phyloP scores from a whole-genome alignment of 2,797 vertebrate species.

The Pseudopleuronectes americanus region DNA sequence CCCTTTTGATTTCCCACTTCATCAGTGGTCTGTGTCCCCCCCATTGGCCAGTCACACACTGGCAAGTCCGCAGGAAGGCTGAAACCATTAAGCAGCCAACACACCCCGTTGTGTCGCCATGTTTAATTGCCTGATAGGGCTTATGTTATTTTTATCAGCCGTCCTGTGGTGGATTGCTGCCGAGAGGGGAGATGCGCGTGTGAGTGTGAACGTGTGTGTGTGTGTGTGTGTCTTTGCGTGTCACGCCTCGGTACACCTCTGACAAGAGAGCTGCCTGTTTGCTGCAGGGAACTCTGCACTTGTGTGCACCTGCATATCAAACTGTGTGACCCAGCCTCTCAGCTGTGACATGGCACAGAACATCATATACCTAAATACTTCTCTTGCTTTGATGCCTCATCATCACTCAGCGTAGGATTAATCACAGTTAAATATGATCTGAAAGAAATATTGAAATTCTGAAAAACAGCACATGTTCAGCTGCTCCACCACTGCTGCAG shows the following conservation, averaged over 20 bases:
- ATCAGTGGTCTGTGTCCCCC: constrained; percentile 53
- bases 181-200: constrained; percentile 31
- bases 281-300: constrained; percentile 69
- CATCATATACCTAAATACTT: constrained; percentile 52
- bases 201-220: constrained; percentile 33
- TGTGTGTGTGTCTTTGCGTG: constrained; percentile 61
- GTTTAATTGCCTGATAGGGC: constrained; percentile 82
- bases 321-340: constrained; percentile 67
- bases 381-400: constrained; percentile 41
- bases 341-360: constrained; percentile 62
- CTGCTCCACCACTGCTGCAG: constrained; percentile 7
- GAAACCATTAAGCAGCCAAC: constrained; percentile 70
- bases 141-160: constrained; percentile 82
- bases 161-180: constrained; percentile 67
- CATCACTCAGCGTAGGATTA: constrained; percentile 45
- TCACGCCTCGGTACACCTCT: constrained; percentile 73
- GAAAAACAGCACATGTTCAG: background rate
- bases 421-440: background rate
- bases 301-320: constrained; percentile 78
- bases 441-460: constrained; percentile 5
- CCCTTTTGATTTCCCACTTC: constrained; percentile 61
- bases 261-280: constrained; percentile 72
- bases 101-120: constrained; percentile 65
- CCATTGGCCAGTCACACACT: constrained; percentile 50
- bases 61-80: constrained; percentile 52